Base-by-base conservation (phyloP, 1,140 invertebrate species). In the Diabrotica undecimpunctata region DNA sequence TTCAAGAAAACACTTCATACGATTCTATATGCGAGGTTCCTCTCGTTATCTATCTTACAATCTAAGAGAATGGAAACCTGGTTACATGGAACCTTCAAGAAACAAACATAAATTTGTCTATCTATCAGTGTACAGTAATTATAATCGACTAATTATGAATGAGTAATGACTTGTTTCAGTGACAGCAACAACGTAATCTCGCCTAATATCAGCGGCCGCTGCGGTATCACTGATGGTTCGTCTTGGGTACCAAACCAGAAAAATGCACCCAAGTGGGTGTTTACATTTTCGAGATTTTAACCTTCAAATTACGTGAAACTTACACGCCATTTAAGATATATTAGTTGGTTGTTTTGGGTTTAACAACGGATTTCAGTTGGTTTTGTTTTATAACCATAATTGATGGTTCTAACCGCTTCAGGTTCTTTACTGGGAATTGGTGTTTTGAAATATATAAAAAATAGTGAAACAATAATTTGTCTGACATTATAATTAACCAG, bases 101-200 rank as follows among this genome's bases (percentile, higher is more conserved):
- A 57, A 37, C 11, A 41, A 57, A 57, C 55, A 57, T 38, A 38
- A 36, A 57, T 57, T 57, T 38, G 37, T 57, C 38, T 38, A 57
- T 57, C 55, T 57, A 36, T 38, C 37, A 37, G 2, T 57, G 55
- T 57, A 37, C 6, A 4, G 55, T 57, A 57, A 57, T 57, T 57
- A 57, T 57, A 57, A 57, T 57, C 25, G 36, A 57, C 55, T 57
- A 57, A 57, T 57, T 57, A 57, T 57, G 25, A 57, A 57, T 57
- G 55, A 57, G 36, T 57, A 57, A 57, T 57, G 55, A 57, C 55
- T 57, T 57, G 55, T 57, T 57, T n/a, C 10, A 38, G 12, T 57
- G 55, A 38, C 55, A 57, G 55, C 55, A 57, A 57, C 55, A 57
- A n/a, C 55, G 37, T 57, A 37, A 57, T 57, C 25, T 57, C 37